Conservation (phyloP, 1,140 invertebrate genomes). For the Hypothenemus hampei region DNA sequence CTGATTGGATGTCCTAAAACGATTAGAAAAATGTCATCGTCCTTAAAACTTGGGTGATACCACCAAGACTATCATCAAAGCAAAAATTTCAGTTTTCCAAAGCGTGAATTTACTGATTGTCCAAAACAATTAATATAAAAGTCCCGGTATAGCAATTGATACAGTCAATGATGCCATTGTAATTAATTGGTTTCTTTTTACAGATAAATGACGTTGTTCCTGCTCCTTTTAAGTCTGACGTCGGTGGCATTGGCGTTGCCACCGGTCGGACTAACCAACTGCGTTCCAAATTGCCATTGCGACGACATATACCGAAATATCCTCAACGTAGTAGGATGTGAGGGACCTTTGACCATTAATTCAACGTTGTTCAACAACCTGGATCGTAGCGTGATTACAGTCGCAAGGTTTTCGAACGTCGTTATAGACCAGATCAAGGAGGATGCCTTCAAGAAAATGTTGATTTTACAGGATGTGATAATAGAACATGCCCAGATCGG, state of each 20-base stretch:
- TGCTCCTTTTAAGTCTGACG: conserved; percentile 11
- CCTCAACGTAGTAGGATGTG: conserved; percentile 19
- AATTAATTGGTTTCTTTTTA: conserved; percentile 21
- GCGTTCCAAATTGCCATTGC: conserved; percentile 23
- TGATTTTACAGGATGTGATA: conserved; percentile 27
- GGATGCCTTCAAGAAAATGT: conserved; percentile 30
- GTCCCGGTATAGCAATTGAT: too few species aligned
- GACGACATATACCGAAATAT: conserved; percentile 18
- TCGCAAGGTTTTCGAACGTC: conserved; percentile 28
- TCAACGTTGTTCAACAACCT: conserved; percentile 17
- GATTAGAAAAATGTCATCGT: too few species aligned
- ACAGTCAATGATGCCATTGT: too few species aligned
- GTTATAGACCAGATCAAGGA: conserved; percentile 28
- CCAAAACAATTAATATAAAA: too few species aligned
- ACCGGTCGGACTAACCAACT: conserved; percentile 11
- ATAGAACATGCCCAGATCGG: conserved; percentile 30
- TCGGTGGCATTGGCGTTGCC: conserved; percentile 18
- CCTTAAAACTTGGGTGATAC: too few species aligned
- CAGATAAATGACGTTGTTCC: conserved; percentile 29
- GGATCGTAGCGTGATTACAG: conserved; percentile 13
- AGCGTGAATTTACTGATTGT: too few species aligned
- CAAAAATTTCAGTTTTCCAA: too few species aligned
- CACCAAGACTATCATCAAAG: too few species aligned
- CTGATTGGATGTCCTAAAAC: too few species aligned
- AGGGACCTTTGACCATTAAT: conserved; percentile 23